These are phyloP conservation scores for Saccostrea echinata DNA, from an alignment of 1,140 invertebrate genomes.

Conservation along the genomic window DNA sequence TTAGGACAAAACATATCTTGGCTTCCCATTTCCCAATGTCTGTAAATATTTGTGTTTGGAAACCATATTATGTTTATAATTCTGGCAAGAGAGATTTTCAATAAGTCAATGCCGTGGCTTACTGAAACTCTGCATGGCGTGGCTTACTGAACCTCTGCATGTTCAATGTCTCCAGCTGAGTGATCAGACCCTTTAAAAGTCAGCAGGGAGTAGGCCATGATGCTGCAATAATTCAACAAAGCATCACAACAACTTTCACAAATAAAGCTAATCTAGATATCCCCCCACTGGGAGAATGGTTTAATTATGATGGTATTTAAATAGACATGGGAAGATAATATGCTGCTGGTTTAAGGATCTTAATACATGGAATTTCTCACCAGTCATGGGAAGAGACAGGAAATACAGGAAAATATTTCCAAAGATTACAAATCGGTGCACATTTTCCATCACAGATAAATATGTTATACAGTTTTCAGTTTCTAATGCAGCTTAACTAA, in stretches of 20 bases:
- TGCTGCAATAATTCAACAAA: neutral
- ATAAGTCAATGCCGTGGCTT: neutral
- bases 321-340: neutral
- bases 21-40: neutral
- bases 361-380: constrained; percentile 13
- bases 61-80: neutral
- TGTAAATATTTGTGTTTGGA: constrained; percentile 26
- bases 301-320: neutral
- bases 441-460: too few species aligned
- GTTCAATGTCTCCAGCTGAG: neutral
- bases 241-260: neutral
- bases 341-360: neutral
- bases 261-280: constrained; percentile 12
- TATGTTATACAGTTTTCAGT: too few species aligned
- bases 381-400: neutral
- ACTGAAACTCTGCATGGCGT: neutral
- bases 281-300: neutral
- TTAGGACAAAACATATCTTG: neutral
- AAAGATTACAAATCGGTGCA: neutral
- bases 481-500: too few species aligned
- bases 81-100: neutral
- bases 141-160: neutral
- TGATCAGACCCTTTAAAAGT: neutral
- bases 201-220: neutral
- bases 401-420: neutral